Evolutionary conservation across 2,797 vertebrate genomes (phyloP), one percentile per base, ranked within the genome.

Genomic region (Geotrypetes seraphini): DNA sequence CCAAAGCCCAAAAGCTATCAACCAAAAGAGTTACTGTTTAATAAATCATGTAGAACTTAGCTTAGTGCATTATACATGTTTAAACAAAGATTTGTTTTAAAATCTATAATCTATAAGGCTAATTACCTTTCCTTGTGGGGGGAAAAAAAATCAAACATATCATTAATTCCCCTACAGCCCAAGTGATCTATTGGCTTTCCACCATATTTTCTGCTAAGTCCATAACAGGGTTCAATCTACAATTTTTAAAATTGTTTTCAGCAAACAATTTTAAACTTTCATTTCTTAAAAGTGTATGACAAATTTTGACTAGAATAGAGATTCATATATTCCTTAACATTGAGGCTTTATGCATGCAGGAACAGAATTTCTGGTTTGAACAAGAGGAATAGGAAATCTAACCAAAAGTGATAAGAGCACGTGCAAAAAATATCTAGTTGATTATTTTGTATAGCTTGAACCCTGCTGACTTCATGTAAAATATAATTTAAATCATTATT

Each of bases 141-240:
- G 23, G n/a, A 3, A 8, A 17, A 51, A 33, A 3, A 19, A 16
- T 14, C 22, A 36, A 33, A 54, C 4, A 27, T 12, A 51, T 19
- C 33, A 22, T 32, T 19, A 43, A 19, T 1, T 2, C 12, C 33
- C 33, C 43, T 12, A 47, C 22, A 24, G 7, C 51, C 30, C 15
- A 29, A 33, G 8, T 19, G 8, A 32, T 31, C 28, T 50, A 47
- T 2, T 47, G 62, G 47, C 50, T 69, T 50, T 28, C 32, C 50
- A 66, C 37, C 33, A 36, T 52, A 53, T 57, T 43, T 27, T 33
- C 25, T 33, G 50, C 36, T 53, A 25, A 26, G 49, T 43, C 15
- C 39, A 56, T 7, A 65, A 59, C 76, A 84, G 60, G 56, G 75
- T 71, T 82, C 76, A 78, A 75, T 73, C 73, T 65, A 70, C 11